Conservation (phyloP, 2,888 invertebrate genomes). For the Orthosia gracilis region DNA sequence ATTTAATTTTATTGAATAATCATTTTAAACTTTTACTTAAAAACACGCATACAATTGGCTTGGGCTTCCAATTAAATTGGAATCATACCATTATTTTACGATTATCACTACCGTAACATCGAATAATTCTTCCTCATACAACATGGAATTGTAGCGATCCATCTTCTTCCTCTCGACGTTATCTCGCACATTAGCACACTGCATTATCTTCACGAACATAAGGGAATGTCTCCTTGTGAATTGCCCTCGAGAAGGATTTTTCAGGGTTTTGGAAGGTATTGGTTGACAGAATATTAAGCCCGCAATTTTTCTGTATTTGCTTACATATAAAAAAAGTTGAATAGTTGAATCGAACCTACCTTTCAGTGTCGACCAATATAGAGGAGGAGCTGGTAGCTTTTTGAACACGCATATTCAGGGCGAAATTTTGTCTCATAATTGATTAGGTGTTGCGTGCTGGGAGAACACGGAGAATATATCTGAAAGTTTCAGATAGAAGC, state of each 20-base stretch:
- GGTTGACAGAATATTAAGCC: neutral
- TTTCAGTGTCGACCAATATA: too few relatives aligned
- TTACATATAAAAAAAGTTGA: too few relatives aligned
- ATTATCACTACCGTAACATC: neutral
- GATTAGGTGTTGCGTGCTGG: too few relatives aligned
- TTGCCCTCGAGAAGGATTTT: neutral
- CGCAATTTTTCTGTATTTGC: too few relatives aligned
- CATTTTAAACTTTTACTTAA: too few relatives aligned
- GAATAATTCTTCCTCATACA: neutral
- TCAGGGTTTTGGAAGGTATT: neutral
- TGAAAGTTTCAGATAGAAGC: too few relatives aligned
- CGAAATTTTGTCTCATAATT: too few relatives aligned
- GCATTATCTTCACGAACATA: slow-evolving; percentile 9
- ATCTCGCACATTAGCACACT: slow-evolving; percentile 15
- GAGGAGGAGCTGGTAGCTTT: too few relatives aligned
- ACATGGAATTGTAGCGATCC: slow-evolving; percentile 9
- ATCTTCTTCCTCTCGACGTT: slow-evolving; percentile 14
- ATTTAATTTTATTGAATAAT: too few relatives aligned
- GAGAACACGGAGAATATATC: too few relatives aligned
- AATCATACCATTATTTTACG: neutral
- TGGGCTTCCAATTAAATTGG: neutral
- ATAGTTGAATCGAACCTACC: too few relatives aligned
- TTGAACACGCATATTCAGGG: too few relatives aligned
- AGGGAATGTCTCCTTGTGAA: neutral
- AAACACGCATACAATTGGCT: neutral